Base-by-base conservation (phyloP, 2,888 invertebrate species). In the Ophioninae sp. region DNA sequence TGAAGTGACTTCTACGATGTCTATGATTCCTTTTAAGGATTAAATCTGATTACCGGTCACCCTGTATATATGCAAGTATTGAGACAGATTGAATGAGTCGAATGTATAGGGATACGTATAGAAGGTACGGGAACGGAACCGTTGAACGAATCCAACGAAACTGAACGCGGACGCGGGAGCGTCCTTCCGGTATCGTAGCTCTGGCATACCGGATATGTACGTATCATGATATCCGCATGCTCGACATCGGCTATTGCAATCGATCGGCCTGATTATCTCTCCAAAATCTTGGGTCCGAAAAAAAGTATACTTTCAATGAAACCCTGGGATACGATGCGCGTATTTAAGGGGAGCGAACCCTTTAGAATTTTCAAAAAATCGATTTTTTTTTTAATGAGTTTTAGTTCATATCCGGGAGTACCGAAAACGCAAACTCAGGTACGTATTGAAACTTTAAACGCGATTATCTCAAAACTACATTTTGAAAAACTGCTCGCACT, bases 181-280 rank as follows among this genome's bases (percentile, higher is more conserved):
- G 92, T 91, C 90, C 90, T 92, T 92, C 92, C 92, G 92, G 91
- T 67, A 74, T 22, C 39, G 41, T 88, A 89, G 86, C 56, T 87
- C 88, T 90, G 90, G 91, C 91, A 51, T 51, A 77, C 77, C 77
- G 69, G 77, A 77, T 68, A 68, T 58, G 41, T 58, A 86, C 86
- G 82, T 77, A 79, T 81, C 74, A 63, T 22, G 85, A 83, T 76
- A 79, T 83, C 69, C 41, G 41, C 63, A 63, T 63, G 41, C 37
- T 61, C 10, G 13, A 51, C 72, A 65, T 39, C 37, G 68, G 68
- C 68, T 71, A 61, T 30, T 59, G 41, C 10, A 37, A 56, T 74
- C 59, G 58, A 81, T 37, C 51, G 22, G 44, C 51, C 65, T 51
- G 64, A 75, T 64, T 64, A 63, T 20, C 13, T 6, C 30, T 20